Conservation (phyloP, 64 coral and sea anemone genomes). For the Actinia equina region DNA sequence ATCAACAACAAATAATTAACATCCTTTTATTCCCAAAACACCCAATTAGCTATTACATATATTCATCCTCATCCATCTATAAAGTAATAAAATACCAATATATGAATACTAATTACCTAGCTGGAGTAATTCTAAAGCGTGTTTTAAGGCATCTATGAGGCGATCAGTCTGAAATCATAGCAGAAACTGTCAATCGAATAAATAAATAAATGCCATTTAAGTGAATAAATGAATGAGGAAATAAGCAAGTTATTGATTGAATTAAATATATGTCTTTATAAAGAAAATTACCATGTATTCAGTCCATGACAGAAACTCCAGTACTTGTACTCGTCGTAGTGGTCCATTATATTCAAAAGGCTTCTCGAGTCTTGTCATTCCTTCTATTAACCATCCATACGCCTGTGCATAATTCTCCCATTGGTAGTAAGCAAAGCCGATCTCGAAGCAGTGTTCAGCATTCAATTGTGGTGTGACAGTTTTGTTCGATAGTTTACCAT, state of each 20-base stretch:
- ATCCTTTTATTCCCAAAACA: neutral
- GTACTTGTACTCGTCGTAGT: constrained; percentile 42
- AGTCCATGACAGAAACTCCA: constrained; percentile 89
- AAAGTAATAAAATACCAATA: neutral
- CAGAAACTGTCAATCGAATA: neutral
- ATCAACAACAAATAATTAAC: neutral
- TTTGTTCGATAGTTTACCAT: constrained; percentile 53
- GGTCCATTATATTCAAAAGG: constrained; percentile 70
- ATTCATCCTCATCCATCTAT: neutral
- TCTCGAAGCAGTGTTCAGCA: constrained; percentile 76
- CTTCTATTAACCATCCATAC: constrained; percentile 69
- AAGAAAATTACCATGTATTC: constrained; percentile 79
- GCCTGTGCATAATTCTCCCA: constrained; percentile 47
- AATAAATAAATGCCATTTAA: neutral
- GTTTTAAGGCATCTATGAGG: constrained; percentile 25
- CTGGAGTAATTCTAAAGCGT: constrained; percentile 39
- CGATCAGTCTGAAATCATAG: constrained; percentile 43
- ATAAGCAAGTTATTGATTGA: neutral
- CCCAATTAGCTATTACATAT: neutral
- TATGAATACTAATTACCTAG: constrained; percentile 30
- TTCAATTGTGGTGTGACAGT: constrained; percentile 44
- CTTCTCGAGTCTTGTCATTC: constrained; percentile 57
- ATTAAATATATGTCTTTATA: neutral
- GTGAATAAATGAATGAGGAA: neutral
- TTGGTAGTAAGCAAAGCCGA: constrained; percentile 61